These are phyloP conservation scores for Globodera rostochiensis DNA, from an alignment of 1,140 invertebrate genomes.

Conservation along the genomic window DNA sequence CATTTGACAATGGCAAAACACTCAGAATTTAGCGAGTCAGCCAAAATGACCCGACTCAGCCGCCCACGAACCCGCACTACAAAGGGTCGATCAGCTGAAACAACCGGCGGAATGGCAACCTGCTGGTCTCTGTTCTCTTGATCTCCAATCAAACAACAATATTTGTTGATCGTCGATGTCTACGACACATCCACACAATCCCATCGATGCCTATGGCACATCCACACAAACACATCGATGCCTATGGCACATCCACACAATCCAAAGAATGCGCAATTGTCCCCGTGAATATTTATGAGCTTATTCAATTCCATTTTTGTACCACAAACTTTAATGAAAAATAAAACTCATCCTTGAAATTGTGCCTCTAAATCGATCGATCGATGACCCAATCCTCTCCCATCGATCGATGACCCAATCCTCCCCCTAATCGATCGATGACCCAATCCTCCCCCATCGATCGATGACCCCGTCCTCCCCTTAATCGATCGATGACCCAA, in stretches of 20 bases:
- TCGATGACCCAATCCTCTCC: background rate
- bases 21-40: slow-evolving; percentile 15
- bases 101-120: background rate
- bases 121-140: background rate
- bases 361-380: background rate
- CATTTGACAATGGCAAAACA: background rate
- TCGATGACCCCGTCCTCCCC: background rate
- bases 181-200: no score
- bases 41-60: slow-evolving; percentile 31
- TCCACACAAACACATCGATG: no score
- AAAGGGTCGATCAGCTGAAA: slow-evolving; percentile 26
- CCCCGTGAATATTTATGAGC: no score
- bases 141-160: background rate
- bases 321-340: background rate
- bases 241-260: no score
- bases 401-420: no score
- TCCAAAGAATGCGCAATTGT: no score
- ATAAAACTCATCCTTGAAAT: background rate
- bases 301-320: no score
- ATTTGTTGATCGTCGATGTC: no score
- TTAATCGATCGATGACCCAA: background rate
- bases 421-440: no score
- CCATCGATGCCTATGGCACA: no score
- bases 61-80: slow-evolving; percentile 44
- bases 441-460: background rate